Conservation (phyloP, 2,797 vertebrate species). For the Oreortyx pictus region DNA sequence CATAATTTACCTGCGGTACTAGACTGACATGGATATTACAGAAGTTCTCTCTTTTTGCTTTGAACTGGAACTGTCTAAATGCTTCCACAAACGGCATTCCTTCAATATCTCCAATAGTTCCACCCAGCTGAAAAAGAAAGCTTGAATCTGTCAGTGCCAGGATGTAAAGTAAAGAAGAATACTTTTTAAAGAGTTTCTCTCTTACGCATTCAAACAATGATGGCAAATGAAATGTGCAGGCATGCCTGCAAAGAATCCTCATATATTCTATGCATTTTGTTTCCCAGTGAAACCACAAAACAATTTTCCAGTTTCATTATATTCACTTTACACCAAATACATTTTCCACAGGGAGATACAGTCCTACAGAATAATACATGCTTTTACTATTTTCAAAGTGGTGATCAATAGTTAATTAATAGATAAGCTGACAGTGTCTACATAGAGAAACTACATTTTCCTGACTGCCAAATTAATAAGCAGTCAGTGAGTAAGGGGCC, state of each 20-base stretch:
- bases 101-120: constrained; percentile 85
- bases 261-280: rapidly evolving
- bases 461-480: background rate
- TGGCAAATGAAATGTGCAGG: background rate
- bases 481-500: background rate
- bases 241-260: background rate
- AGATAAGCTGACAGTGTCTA: background rate
- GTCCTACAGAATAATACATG: background rate
- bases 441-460: background rate
- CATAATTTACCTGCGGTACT: constrained; percentile 80
- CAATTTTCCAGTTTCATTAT: background rate
- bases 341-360: background rate
- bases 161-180: background rate
- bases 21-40: constrained; percentile 86
- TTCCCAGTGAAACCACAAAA: background rate
- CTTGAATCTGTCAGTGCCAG: background rate
- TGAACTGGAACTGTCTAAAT: constrained; percentile 86
- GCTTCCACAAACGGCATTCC: constrained; percentile 86
- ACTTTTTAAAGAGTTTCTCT: background rate
- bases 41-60: constrained; percentile 83
- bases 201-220: background rate
- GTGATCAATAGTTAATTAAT: background rate
- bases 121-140: constrained; percentile 77
- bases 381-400: background rate
- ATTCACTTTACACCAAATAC: background rate